Conservation (phyloP, 2,113 vertebrate species). For the Phrynocephalus versicolor region DNA sequence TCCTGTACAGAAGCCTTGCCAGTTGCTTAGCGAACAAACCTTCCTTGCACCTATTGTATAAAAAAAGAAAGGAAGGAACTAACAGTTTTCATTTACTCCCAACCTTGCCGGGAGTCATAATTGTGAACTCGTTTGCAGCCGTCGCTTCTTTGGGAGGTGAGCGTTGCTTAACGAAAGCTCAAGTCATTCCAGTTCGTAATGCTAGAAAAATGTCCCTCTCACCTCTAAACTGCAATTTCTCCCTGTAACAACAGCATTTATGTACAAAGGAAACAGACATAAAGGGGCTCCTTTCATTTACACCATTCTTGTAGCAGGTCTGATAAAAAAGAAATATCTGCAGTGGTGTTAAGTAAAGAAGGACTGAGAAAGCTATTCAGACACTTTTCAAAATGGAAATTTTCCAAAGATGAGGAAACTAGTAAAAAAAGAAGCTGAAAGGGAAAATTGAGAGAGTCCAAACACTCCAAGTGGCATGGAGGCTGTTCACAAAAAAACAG, state of each 20-base stretch:
- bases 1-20: neutral
- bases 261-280: neutral
- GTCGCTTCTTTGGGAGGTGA: neutral
- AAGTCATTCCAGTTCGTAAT: neutral
- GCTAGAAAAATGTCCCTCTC: neutral
- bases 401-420: too few species aligned
- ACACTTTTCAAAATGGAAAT: too few species aligned
- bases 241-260: neutral
- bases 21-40: neutral
- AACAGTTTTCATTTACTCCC: neutral
- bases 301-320: neutral
- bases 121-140: neutral
- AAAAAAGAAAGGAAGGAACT: neutral
- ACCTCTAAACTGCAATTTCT: neutral
- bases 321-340: neutral
- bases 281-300: slow-evolving; percentile 1
- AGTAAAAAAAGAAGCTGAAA: too few species aligned
- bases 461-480: too few species aligned
- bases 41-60: neutral
- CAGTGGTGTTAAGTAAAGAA: neutral
- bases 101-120: neutral
- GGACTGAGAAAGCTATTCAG: neutral
- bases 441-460: too few species aligned
- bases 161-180: neutral
- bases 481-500: too few species aligned